Percentiles rank a stretch among this genome's conserved stretches.
Evolutionary conservation across 2,888 invertebrate genomes (phyloP).

Genomic region (Azorinus chamasolen): DNA sequence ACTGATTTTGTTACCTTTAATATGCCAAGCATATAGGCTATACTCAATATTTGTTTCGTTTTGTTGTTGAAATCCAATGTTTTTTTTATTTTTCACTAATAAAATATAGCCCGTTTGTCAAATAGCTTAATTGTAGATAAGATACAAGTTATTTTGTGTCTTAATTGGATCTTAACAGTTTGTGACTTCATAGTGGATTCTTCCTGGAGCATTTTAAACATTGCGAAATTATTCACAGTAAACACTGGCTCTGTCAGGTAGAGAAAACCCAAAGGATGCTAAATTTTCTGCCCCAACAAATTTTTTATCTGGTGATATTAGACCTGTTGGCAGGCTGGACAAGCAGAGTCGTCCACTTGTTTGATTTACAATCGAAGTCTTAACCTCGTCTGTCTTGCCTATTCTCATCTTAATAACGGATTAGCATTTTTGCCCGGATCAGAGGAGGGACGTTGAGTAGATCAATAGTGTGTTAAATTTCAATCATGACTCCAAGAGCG

Average conservation of each 20-base stretch:
- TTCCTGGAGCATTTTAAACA: no score
- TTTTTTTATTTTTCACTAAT: no score
- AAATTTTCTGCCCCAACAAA: conserved; percentile 36
- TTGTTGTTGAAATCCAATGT: no score
- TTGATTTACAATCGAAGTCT: conserved; percentile 43
- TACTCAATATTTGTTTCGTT: no score
- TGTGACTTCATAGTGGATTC: no score
- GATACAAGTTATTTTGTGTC: no score
- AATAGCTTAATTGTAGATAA: no score
- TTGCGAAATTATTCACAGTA: background rate
- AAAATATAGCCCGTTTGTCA: no score
- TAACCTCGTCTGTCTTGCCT: conserved; percentile 24
- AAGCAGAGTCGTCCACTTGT: conserved; percentile 23
- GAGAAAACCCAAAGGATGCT: conserved; percentile 33
- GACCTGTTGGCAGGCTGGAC: background rate
- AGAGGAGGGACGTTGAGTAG: conserved; percentile 17
- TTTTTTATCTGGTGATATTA: conserved; percentile 21
- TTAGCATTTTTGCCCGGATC: conserved; percentile 37
- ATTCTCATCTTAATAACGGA: conserved; percentile 36
- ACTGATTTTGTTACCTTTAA: conserved; percentile 4
- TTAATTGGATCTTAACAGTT: no score
- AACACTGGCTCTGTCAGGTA: background rate
- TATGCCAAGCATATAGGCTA: no score
- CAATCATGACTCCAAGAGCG: conserved; percentile 17
- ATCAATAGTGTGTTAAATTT: conserved; percentile 39